A percentile compares a stretch with the other conserved stretches of the same genome.
Evolutionary conservation across 2,888 invertebrate genomes (phyloP).

Genomic region (Bellardia bayeri): DNA sequence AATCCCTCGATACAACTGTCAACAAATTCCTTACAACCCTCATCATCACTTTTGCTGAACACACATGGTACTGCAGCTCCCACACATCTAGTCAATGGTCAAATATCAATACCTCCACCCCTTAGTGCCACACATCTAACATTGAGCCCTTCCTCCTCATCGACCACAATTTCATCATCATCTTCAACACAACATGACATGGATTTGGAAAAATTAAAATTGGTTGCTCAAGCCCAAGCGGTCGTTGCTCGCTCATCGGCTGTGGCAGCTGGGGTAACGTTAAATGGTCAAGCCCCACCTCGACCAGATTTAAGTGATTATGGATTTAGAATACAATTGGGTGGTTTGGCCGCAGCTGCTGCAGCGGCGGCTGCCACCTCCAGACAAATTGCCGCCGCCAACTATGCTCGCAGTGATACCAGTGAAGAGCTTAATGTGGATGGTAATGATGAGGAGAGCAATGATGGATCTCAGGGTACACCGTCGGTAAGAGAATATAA

Average conservation of each 20-base stretch:
- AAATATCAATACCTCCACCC: slow-evolving; percentile 62
- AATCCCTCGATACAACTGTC: slow-evolving; percentile 71
- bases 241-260: slow-evolving; percentile 77
- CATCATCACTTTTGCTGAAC: slow-evolving; percentile 66
- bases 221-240: slow-evolving; percentile 82
- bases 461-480: slow-evolving; percentile 83
- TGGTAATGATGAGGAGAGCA: slow-evolving; percentile 84
- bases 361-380: slow-evolving; percentile 83
- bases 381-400: slow-evolving; percentile 82
- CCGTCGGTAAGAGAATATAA: slow-evolving; percentile 82
- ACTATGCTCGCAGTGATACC: slow-evolving; percentile 84
- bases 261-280: slow-evolving; percentile 66
- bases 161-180: slow-evolving; percentile 69
- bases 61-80: slow-evolving; percentile 56
- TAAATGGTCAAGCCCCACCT: slow-evolving; percentile 74
- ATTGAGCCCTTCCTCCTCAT: slow-evolving; percentile 72
- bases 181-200: slow-evolving; percentile 77
- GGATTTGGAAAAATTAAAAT: slow-evolving; percentile 84
- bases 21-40: slow-evolving; percentile 75
- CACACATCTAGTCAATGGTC: slow-evolving; percentile 57
- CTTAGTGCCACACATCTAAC: slow-evolving; percentile 61
- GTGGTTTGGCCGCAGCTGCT: slow-evolving; percentile 83
- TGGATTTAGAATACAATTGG: slow-evolving; percentile 84
- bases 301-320: slow-evolving; percentile 84
- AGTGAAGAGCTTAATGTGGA: slow-evolving; percentile 84